Evolutionary conservation across 2,888 invertebrate species (phyloP), one percentile per base, ranked within the genome.

Genomic region (Melieria picta): DNA sequence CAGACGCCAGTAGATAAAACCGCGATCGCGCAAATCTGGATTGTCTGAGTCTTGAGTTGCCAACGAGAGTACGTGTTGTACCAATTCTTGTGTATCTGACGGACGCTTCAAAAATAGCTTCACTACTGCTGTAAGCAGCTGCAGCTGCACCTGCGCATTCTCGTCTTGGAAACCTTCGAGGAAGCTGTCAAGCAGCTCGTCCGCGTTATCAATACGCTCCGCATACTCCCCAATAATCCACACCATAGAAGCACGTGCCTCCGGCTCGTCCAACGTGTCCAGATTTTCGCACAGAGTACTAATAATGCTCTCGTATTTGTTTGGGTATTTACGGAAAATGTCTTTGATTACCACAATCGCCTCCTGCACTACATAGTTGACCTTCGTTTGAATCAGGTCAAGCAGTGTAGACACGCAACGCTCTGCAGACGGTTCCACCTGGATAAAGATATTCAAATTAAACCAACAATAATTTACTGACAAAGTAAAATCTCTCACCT

Each of bases 271-370:
- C 74, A 99, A 87, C 0, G 99, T 99, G 83, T 99, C 99, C 78
- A 99, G 88, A 88, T 99, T 99, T 88, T 99, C 99, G 86, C 99
- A 99, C 6, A 99, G 89, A 0, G 99, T 99, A 75, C 98, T 98
- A 85, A 99, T 99, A 83, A 99, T 99, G 86, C 98, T 98, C 88
- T 99, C 99, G 85, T 99, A 99, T 87, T 99, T 98, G 88, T 99
- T 99, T 9, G 99, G 99, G 88, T 99, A 99, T 87, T 99, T 96
- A 70, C 96, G 90, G 90, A 97, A 97, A 76, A 97, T 97, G 83
- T 97, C 97, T 88, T 99, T 99, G 83, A 99, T 99, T 42, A 99
- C 99, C 10, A 99, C 99, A 76, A 99, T 98, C 0, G 99, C 99
- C 86, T 99, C 99, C 87, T 99, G 99, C 0, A 99, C 99, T 13